Evolutionary conservation across 1,140 invertebrate species (phyloP).

Genomic region (Leucophenga varia): DNA sequence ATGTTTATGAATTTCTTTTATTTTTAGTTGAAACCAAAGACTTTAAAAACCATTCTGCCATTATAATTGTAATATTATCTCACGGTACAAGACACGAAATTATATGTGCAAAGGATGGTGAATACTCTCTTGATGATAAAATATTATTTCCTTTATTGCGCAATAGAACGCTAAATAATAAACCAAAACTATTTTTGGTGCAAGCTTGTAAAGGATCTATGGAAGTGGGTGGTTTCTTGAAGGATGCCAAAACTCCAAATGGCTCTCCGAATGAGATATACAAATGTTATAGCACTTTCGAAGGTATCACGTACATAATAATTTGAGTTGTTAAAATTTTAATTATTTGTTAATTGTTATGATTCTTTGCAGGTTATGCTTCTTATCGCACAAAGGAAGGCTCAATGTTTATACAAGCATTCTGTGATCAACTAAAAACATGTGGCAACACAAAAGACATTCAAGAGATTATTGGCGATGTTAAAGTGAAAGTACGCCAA

Average conservation of each 20-base stretch:
- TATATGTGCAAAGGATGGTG: conserved; percentile 37
- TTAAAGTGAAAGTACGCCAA: conserved; percentile 11
- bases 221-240: conserved; percentile 31
- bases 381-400: conserved; percentile 42
- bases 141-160: conserved; percentile 41
- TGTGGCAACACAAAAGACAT: conserved; percentile 20
- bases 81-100: conserved; percentile 33
- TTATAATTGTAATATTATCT: conserved; percentile 32
- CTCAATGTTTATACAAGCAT: conserved; percentile 40
- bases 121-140: conserved; percentile 41
- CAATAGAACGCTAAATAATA: conserved; percentile 33
- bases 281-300: conserved; percentile 52
- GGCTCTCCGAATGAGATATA: conserved; percentile 42
- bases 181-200: conserved; percentile 48
- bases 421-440: conserved; percentile 33
- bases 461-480: conserved; percentile 15
- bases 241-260: conserved; percentile 24
- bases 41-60: conserved; percentile 25
- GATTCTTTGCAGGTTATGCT: conserved; percentile 27
- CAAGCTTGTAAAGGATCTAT: conserved; percentile 44
- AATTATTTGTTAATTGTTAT: not conserved
- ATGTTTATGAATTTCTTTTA: too few species aligned
- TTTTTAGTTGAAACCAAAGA: conserved; percentile 38
- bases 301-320: conserved; percentile 19
- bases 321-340: conserved; percentile 2